Evolutionary conservation across 92 coral and sea anemone genomes (phyloP), one percentile per base, ranked within the genome.

Genomic region (Epizoanthus ramosus): DNA sequence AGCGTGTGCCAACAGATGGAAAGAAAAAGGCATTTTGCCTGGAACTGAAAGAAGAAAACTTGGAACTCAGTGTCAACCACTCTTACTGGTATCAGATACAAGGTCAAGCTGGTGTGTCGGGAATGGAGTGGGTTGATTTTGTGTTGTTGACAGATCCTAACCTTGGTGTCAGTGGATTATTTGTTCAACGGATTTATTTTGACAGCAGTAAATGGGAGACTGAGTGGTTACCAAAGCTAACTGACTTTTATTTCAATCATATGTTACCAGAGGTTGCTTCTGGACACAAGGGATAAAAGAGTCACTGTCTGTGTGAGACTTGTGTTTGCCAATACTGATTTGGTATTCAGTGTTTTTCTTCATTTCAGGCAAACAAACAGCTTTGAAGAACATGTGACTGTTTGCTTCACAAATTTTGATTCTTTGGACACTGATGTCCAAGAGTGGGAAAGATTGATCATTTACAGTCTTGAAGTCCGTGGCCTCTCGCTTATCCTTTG

Each of bases 111-210:
- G 85, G 85, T n/a, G 84, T 77, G 56, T 77, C 84, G 0, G 88
- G 88, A 68, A 66, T 85, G 54, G 71, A 77, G 76, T 85, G 84
- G 88, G 66, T 75, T 85, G 88, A 85, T 68, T 85, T 85, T 85
- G 88, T 76, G 43, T 76, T 85, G 79, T 75, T 76, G 79, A 85
- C 88, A 67, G 88, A 85, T 59, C 71, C 54, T 59, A 22, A 13
- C 58, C 76, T 85, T 85, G 88, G 88, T 68, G 54, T 67, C 67
- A 67, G 68, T 53, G 88, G 88, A 68, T 66, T 85, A 76, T 77
- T 75, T 85, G 84, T 85, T 3, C 77, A 85, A 85, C 76, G 84
- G 68, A 75, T 85, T 85, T 57, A 66, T 70, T 85, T 85, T 41
- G 24, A 33, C 50, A 77, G 76, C 66, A 57, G 31, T 52, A 85